Evolutionary conservation across 1,140 invertebrate genomes (phyloP).

Genomic region (Orius laevigatus): DNA sequence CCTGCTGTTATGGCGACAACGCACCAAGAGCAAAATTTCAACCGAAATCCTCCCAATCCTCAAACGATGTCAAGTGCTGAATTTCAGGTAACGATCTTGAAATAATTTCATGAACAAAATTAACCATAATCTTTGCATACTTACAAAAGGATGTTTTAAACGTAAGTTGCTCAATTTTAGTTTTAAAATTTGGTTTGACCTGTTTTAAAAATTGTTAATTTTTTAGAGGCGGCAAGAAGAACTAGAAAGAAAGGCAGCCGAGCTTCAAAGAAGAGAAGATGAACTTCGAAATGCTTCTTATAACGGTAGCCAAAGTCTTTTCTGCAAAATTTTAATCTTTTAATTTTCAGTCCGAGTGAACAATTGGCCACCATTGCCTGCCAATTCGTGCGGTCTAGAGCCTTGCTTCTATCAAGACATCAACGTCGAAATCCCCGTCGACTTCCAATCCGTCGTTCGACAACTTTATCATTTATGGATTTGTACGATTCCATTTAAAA

Average conservation of each 20-base stretch:
- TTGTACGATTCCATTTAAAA: constrained; percentile 45
- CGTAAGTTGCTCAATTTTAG: constrained; percentile 15
- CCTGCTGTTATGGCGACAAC: constrained; percentile 57
- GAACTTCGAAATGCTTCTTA: constrained; percentile 59
- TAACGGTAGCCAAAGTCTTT: constrained; percentile 31
- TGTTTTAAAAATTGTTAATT: constrained; percentile 15
- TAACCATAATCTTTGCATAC: constrained; percentile 4
- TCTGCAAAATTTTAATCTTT: background rate
- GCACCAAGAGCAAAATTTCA: constrained; percentile 34
- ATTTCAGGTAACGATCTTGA: constrained; percentile 36
- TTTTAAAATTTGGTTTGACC: background rate
- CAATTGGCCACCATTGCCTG: constrained; percentile 96
- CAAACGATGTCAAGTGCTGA: constrained; percentile 44
- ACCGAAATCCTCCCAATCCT: constrained; percentile 37
- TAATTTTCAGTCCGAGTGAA: constrained; percentile 55
- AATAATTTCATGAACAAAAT: background rate
- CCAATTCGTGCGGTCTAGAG: constrained; percentile 57
- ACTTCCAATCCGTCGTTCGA: constrained; percentile 91
- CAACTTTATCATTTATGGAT: constrained; percentile 94
- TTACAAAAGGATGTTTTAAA: constrained; percentile 8
- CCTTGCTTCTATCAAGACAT: constrained; percentile 99
- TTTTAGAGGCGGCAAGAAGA: constrained; percentile 63
- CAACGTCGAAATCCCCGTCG: constrained; percentile 93
- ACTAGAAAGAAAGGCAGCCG: constrained; percentile 68
- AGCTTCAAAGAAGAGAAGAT: constrained; percentile 75